Evolutionary conservation across 2,888 invertebrate species (phyloP), one percentile per base, ranked within the genome.

Genomic region (Aphidius colemani): DNA sequence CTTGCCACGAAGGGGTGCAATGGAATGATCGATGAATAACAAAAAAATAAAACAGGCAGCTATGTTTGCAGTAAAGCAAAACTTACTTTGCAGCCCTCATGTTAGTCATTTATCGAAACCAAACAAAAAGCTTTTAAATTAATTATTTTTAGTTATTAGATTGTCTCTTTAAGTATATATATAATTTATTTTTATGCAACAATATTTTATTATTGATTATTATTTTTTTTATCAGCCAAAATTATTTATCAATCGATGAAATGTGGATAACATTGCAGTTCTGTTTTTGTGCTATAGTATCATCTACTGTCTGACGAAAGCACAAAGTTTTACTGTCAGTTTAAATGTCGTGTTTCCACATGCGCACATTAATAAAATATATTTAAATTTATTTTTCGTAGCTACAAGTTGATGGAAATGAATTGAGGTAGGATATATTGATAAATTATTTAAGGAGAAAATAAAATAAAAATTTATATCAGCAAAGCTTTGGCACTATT

Each of bases 401-500:
- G 13, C 13, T 18, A 18, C 1, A 30, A 30, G 0, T 30, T 30
- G 30, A 30, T 30, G 30, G 30, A 30, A 30, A 30, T 30, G 5
- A 30, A 30, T 30, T 30, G 5, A 30, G 30, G 30, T 30, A 30
- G 30, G 30, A 30, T 30, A 18, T 30, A 40, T 51, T 30, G 39
- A 10, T 53, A 53, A 8, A 30, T 8, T 50, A 13, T 11, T 61
- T 49, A 57, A 41, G 48, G 46, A 62, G 10, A 59, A 41, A 64
- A 64, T 30, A 30, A 13, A 48, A 48, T 48, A 11, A 48, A 57
- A 57, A 53, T 59, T 59, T 50, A 63, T 61, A 62, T 65, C 59
- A 64, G 63, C 67, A 62, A 67, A 62, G 53, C 59, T 71, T 72
- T 71, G 71, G 71, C 71, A 72, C 69, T 72, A 66, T 70, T 64